Base-by-base conservation (phyloP, 2,113 vertebrate genomes). In the Siphamia tubifer region DNA sequence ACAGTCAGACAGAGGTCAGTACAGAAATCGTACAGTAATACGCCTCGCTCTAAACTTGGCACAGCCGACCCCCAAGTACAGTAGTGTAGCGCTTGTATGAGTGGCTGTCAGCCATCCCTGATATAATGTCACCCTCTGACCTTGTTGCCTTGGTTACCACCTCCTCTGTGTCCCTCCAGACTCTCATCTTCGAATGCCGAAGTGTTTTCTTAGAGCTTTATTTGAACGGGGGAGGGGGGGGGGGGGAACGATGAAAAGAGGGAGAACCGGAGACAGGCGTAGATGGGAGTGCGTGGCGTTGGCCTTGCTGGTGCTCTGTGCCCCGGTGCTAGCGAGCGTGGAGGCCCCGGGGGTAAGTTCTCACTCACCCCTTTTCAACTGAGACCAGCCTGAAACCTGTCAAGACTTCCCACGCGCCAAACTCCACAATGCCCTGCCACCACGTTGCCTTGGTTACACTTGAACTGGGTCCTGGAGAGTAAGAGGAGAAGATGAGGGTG, bases 131-230 rank as follows among this genome's bases (percentile, higher is more conserved):
- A 67, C 72, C 75, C 36, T 38, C 47, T 74, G 81, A 80, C 87
- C 77, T 38, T 28, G 85, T 88, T 86, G 62, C 71, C 74, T 48
- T 85, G 81, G 83, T 78, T 82, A 82, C 83, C 53, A 43, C 34
- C 44, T 57, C 62, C 64, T 54, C 51, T 5, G 0, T 17, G n/a
- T 63, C 72, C 60, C 65, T 54, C 57, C 12, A 16, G 48, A 49
- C 51, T 62, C 24, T 64, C 42, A 42, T 74, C 61, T 71, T 24
- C 31, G 31, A 66, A 62, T 8, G 9, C 36, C 52, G 24, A 53
- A 55, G 47, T 58, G 51, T 79, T 75, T 74, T 60, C 40, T 47
- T 17, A 45, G 34, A 60, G 43, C 1, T 2, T n/a, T 48, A 24
- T 30, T 23, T 32, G 58, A 69, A 40, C 25, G 44, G 20, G 19